Percentiles rank a stretch among this genome's conserved stretches.
phyloP scores from a whole-genome alignment of 1,140 invertebrate genomes.

The Phenacoccus solenopsis region DNA sequence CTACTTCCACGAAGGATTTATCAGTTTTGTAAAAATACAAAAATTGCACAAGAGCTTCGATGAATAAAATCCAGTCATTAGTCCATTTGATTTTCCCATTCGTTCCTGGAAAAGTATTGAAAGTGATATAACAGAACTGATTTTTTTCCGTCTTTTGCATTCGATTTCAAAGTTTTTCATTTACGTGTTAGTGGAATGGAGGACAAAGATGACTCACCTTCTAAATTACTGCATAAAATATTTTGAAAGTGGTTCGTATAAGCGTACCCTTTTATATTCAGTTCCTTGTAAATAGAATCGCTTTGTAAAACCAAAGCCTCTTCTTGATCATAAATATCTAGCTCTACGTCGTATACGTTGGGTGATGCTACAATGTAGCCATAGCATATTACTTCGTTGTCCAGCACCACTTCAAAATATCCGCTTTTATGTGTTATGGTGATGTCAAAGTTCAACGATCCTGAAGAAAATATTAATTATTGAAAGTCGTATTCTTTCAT shows the following conservation, averaged over 20 bases:
- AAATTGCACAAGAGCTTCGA: constrained; percentile 59
- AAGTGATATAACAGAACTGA: neutral
- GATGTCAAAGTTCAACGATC: constrained; percentile 56
- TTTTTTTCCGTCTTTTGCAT: too few relatives aligned
- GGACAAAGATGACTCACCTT: neutral
- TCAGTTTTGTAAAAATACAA: neutral
- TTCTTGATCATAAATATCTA: constrained; percentile 26
- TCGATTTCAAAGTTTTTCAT: too few relatives aligned
- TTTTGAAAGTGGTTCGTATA: constrained; percentile 62
- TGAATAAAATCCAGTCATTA: constrained; percentile 79
- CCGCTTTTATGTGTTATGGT: constrained; percentile 69
- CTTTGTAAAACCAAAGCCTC: constrained; percentile 32
- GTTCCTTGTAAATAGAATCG: constrained; percentile 83
- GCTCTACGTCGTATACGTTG: neutral
- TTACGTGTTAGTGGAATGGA: too few relatives aligned
- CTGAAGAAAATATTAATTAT: constrained; percentile 26
- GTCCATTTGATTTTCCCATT: constrained; percentile 51
- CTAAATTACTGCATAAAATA: neutral
- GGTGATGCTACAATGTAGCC: constrained; percentile 43
- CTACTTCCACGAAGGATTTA: neutral
- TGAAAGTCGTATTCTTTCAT: neutral
- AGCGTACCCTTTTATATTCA: constrained; percentile 78
- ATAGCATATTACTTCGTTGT: constrained; percentile 57
- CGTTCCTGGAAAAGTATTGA: constrained; percentile 14
- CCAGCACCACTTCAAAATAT: constrained; percentile 73